A percentile compares a stretch with the other conserved stretches of the same genome.
Conservation (phyloP, 2,113 vertebrate genomes). For the Dicentrarchus labrax region DNA sequence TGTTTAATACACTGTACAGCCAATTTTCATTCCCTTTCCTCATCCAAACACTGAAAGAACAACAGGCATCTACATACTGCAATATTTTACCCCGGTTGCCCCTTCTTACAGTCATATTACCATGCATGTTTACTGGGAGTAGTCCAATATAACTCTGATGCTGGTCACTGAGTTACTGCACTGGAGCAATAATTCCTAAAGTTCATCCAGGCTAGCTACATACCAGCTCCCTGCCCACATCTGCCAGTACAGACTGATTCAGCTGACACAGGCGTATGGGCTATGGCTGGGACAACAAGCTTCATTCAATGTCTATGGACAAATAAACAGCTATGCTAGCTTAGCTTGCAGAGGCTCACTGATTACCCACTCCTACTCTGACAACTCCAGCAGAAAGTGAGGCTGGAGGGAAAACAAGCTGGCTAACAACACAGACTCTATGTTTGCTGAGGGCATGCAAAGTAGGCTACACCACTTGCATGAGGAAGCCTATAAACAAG, state of each 20-base stretch:
- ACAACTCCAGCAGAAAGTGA: conserved; percentile 25
- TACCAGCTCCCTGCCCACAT: conserved; percentile 46
- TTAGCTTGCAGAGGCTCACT: conserved; percentile 27
- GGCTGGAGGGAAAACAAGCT: conserved; percentile 37
- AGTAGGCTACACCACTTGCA: conserved; percentile 36
- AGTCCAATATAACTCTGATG: conserved; percentile 5
- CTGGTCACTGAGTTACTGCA: not conserved
- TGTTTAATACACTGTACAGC: not conserved
- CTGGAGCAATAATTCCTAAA: conserved; percentile 23
- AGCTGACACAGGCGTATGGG: conserved; percentile 57
- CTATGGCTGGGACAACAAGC: conserved; percentile 52
- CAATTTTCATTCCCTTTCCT: not conserved
- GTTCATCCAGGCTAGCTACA: conserved; percentile 45
- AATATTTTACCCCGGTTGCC: not conserved
- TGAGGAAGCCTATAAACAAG: conserved; percentile 5
- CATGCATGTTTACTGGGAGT: not conserved
- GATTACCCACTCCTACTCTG: conserved; percentile 9
- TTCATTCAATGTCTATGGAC: conserved; percentile 41
- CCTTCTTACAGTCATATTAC: not conserved
- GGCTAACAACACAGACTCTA: conserved; percentile 18
- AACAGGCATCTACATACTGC: not conserved
- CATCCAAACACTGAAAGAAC: not conserved
- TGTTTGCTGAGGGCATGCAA: conserved; percentile 56
- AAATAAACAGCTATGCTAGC: conserved; percentile 51
- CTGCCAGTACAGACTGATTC: conserved; percentile 46